These are phyloP conservation scores for Oreohelix idahoensis DNA, from an alignment of 1,140 invertebrate genomes.

Conservation along the genomic window DNA sequence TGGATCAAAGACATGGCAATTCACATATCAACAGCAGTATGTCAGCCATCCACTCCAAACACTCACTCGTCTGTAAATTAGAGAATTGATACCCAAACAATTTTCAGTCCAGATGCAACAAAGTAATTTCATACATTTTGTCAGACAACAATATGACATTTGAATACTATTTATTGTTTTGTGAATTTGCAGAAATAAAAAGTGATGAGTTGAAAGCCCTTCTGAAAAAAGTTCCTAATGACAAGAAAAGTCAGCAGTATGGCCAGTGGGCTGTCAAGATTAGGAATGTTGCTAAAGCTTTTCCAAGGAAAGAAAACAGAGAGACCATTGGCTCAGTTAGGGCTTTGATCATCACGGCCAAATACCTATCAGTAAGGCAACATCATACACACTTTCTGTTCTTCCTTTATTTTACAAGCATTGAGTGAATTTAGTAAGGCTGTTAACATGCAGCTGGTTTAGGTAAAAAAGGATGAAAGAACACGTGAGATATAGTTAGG, in stretches of 20 bases:
- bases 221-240: not conserved
- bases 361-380: slow-evolving; percentile 22
- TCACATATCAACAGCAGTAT: too few species aligned
- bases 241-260: slow-evolving; percentile 4
- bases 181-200: slow-evolving; percentile 1
- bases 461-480: not conserved
- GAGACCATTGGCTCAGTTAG: slow-evolving; percentile 21
- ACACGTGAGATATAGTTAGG: too few species aligned
- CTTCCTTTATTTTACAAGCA: not conserved
- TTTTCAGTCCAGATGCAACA: too few species aligned
- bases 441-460: not conserved
- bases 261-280: not conserved
- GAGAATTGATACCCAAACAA: too few species aligned
- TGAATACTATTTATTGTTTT: too few species aligned
- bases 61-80: too few species aligned
- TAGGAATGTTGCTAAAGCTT: not conserved
- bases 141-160: too few species aligned
- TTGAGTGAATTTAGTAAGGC: not conserved
- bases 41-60: too few species aligned
- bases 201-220: not conserved
- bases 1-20: too few species aligned
- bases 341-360: slow-evolving; percentile 9
- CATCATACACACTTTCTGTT: too few species aligned
- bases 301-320: slow-evolving; percentile 3
- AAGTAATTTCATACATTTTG: too few species aligned